Evolutionary conservation across 2,888 invertebrate species (phyloP), one percentile per base, ranked within the genome.

Genomic region (Gortyna flavago): DNA sequence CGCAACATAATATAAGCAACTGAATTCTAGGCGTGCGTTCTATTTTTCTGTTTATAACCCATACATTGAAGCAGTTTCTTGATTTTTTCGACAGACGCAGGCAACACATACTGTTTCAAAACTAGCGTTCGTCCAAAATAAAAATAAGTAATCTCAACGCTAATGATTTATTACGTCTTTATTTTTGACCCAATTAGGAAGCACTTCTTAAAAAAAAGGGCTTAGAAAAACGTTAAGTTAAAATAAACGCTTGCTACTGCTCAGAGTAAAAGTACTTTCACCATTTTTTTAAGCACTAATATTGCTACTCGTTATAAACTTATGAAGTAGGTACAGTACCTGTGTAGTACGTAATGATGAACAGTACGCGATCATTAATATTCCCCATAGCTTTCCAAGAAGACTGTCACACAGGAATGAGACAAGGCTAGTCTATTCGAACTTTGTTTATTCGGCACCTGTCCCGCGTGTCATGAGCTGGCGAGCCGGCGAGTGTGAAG

Each of bases 1-100:
- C 13, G 2, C 62, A 38, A 41, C n/a, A 35, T 35, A 61, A 57
- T n/a, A 48, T 16, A 29, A n/a, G 16, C 44, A 54, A 59, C 32
- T 25, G 5, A 62, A 62, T 54, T 51, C 16, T 71, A 64, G n/a
- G 71, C n/a, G 54, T 74, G 62, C 81, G 71, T 69, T 72, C 16
- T 25, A 48, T 6, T 51, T 38, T 18, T 51, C 18, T 7, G 0
- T 38, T 38, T 59, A 0, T 29, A 29, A 41, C 7, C 21, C 21
- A 77, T 29, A 57, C 35, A 61, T 35, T 61, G 18, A 3, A n/a
- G 29, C 48, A 67, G 67, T 32, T 48, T 7, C 7, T 11, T 21
- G 66, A 21, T 29, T 13, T 13, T 25, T 2, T 21, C 29, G 8
- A 48, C 8, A 29, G 21, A 44, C 8, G 13, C 25, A 67, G 48